Base-by-base conservation (phyloP, 2,888 invertebrate species). In the Dolichopus griseipennis region DNA sequence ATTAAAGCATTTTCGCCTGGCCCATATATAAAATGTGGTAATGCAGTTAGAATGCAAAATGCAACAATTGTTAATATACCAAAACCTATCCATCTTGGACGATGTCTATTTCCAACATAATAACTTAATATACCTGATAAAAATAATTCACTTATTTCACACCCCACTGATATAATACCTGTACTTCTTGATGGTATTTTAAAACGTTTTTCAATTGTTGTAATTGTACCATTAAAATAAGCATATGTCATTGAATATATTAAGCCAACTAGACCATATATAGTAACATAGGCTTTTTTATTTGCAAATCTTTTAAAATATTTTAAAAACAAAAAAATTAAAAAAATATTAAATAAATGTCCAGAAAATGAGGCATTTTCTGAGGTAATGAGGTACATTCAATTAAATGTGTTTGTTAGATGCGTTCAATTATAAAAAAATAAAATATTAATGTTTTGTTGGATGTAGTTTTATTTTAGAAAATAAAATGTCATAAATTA, bases 151-250 rank as follows among this genome's bases (percentile, higher is more conserved):
- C 89, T 89, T 71, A 90, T 86, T 76, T 90, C 90, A 77, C 90
- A 90, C 37, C 90, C 90, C 69, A 90, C 87, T 65, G 88, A 85
- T 72, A 90, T 88, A 72, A 90, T 83, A 69, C 90, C 89, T 72
- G 88, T 88, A 34, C 88, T 89, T 76, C 85, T 85, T 61, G 88
- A 89, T 20, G 89, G 88, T 75, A 90, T 89, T 78, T 88, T 89
- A 76, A 88, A 90, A 72, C 89, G 83, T 75, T 90, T 90, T 78
- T 90, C 90, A 71, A 90, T 82, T 4, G 89, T 89, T 66, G 90
- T 89, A 70, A 90, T 88, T 37, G 88, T 89, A n/a, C 89, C 89
- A 75, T 87, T 88, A 74, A 88, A 89, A 75, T 90, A 90, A 4
- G 89, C 86, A 74, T 86, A 89, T 69, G 87, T 86, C 74, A 89